A percentile compares a stretch with the other conserved stretches of the same genome.
These are phyloP conservation scores for Muscicapa comitata DNA, from an alignment of 2,797 vertebrate genomes.

Conservation along the genomic window DNA sequence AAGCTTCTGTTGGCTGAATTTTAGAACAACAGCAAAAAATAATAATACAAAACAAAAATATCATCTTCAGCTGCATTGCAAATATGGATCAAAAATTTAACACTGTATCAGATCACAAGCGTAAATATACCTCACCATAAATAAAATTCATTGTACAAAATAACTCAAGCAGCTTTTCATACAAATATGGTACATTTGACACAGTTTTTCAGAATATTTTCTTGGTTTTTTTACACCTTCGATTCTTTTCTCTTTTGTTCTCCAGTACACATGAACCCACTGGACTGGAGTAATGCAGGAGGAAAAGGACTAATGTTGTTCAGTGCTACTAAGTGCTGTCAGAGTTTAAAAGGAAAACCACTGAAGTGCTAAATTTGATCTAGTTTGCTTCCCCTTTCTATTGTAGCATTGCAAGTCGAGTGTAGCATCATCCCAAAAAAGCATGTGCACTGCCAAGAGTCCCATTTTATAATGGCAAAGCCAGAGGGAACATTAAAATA, in stretches of 20 bases:
- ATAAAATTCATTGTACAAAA: slow-evolving; percentile 82
- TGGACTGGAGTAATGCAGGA: slow-evolving; percentile 42
- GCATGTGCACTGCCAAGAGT: neutral
- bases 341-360: slow-evolving; percentile 33
- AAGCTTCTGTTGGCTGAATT: slow-evolving; percentile 69
- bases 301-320: slow-evolving; percentile 2
- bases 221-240: slow-evolving; percentile 66
- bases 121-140: slow-evolving; percentile 80
- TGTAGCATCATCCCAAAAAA: neutral
- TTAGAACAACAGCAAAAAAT: slow-evolving; percentile 64
- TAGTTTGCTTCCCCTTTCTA: neutral
- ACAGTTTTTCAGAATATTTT: slow-evolving; percentile 68
- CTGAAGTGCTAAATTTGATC: slow-evolving; percentile 12
- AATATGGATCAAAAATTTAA: slow-evolving; percentile 77
- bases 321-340: slow-evolving; percentile 34
- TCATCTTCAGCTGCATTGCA: slow-evolving; percentile 76
- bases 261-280: slow-evolving; percentile 61
- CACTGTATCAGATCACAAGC: slow-evolving; percentile 74
- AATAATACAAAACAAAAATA: slow-evolving; percentile 76
- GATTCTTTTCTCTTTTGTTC: slow-evolving; percentile 45
- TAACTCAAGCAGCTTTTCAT: slow-evolving; percentile 76
- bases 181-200: slow-evolving; percentile 81
- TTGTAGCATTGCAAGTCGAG: neutral
- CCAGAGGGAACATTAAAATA: neutral
- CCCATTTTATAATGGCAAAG: neutral